phyloP scores from a whole-genome alignment of 2,113 vertebrate species.

The Cyprinodon tularosa region DNA sequence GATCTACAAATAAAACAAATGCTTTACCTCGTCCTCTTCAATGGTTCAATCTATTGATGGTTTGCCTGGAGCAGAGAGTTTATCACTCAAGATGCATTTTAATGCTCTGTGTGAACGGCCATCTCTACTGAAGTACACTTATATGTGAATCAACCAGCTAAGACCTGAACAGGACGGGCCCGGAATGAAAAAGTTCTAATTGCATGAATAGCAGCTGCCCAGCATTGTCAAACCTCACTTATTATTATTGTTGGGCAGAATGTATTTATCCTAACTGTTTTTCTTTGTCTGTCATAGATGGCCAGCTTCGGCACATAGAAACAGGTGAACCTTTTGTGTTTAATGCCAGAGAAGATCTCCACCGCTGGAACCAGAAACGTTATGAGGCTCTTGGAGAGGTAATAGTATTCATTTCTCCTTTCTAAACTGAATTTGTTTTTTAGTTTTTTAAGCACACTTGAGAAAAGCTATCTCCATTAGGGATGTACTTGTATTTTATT shows the following conservation, averaged over 20 bases:
- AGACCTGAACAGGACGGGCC: neutral
- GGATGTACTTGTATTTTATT: no score
- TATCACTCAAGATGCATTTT: neutral
- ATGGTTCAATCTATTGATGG: neutral
- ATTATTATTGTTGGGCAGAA: neutral
- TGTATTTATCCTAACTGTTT: conserved; percentile 3
- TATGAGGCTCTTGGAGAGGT: conserved; percentile 99
- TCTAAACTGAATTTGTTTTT: neutral
- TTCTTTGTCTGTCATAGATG: conserved; percentile 53
- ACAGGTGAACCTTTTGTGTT: conserved; percentile 95
- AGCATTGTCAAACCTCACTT: conserved; percentile 68
- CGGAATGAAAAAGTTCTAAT: conserved; percentile 42
- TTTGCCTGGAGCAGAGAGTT: neutral
- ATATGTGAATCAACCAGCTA: neutral
- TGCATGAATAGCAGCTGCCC: conserved; percentile 75
- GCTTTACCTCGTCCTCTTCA: neutral
- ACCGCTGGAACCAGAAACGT: conserved; percentile 98
- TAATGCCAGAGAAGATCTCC: conserved; percentile 94
- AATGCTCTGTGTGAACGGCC: neutral
- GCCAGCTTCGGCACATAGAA: conserved; percentile 87
- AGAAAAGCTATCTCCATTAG: neutral
- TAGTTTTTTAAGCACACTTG: neutral
- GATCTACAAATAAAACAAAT: no score
- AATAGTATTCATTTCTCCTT: conserved; percentile 26
- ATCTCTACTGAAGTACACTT: neutral